Percentiles rank a stretch among this genome's conserved stretches.
Conservation (phyloP, 2,888 invertebrate species). For the Anarsia innoxiella region DNA sequence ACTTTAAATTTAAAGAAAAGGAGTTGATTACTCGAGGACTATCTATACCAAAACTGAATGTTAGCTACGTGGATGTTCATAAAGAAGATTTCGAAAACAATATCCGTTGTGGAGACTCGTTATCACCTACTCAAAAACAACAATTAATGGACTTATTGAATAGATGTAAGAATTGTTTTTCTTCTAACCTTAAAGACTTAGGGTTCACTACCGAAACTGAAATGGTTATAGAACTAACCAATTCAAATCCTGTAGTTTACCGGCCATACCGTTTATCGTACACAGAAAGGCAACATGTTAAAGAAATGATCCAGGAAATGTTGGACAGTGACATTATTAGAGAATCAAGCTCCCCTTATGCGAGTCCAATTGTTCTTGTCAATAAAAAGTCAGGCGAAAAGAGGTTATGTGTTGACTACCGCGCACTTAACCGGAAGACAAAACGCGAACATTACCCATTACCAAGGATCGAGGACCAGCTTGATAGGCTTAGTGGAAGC, state of each 20-base stretch:
- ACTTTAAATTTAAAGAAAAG: neutral
- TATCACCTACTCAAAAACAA: constrained; percentile 5
- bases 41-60: neutral
- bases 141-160: neutral
- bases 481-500: neutral
- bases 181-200: neutral
- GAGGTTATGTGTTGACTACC: neutral
- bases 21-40: neutral
- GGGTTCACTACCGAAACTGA: constrained; percentile 1
- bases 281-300: neutral
- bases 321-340: constrained; percentile 7
- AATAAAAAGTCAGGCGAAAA: constrained; percentile 11
- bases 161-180: neutral
- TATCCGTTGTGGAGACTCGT: neutral
- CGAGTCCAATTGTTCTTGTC: constrained; percentile 13
- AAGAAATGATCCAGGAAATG: neutral
- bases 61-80: neutral
- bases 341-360: no score
- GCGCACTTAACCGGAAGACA: neutral
- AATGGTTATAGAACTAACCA: neutral
- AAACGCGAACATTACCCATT: neutral
- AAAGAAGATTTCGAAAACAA: neutral
- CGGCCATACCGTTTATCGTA: constrained; percentile 1
- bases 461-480: constrained; percentile 1
- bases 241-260: neutral